Base-by-base conservation (phyloP, 2,888 invertebrate species). In the Sphaerophoria rueppellii region DNA sequence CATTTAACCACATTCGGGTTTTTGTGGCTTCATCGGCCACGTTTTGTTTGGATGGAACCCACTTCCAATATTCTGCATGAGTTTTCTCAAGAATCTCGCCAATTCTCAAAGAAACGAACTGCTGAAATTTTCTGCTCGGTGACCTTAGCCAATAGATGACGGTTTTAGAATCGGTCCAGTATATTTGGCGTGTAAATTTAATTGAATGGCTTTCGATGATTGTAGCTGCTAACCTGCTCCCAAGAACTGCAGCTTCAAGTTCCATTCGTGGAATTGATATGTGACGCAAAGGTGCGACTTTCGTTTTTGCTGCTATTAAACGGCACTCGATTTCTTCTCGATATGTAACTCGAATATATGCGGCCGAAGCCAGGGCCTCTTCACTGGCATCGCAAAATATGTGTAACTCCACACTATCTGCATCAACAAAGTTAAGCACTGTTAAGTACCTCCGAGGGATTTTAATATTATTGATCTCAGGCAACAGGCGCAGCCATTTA, bases 81-180 rank as follows among this genome's bases (percentile, higher is more conserved):
- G 79, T 72, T 34, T 63, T 54, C 16, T 86, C 82, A 57, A 37
- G 75, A 37, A 86, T 87, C 55, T 88, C 87, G 0, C 85, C 87
- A 4, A 88, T 72, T 32, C 88, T 61, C 46, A 81, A 67, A 0
- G 88, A 80, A 34, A 87, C 87, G 46, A 86, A 88, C 37, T 87
- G 85, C 69, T 78, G 80, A 46, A 87, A 82, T 63, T 82, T 86
- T 63, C 86, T 74, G 0, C 75, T 73, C 6, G 87, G 82, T 16
- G 87, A 86, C 55, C 72, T 58, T 14, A 88, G 46, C 88, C 88
- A 88, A 52, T 73, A 76, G 37, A 88, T 46, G 14, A 87, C 87
- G 11, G 81, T 87, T 61, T 63, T 82, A 2, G 88, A 88, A 60
- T 89, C 88, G 2, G 87, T 80, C 88, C 87, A 88, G 58, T 83